Conservation (phyloP, 2,888 invertebrate genomes). For the Diarsia dahlii region DNA sequence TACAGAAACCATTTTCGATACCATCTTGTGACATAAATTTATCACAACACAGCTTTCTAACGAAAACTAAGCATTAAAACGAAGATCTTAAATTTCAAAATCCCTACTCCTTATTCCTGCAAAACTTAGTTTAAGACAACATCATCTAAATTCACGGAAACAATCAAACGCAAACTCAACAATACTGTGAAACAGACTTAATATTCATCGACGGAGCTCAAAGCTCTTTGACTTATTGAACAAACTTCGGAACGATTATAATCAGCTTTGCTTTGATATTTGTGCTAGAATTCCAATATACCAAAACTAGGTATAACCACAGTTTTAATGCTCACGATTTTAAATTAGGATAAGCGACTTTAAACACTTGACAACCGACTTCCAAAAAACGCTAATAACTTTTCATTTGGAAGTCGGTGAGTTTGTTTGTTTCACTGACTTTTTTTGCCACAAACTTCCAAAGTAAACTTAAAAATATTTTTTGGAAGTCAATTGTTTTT, state of each 20-base stretch:
- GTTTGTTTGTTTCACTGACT: too few relatives aligned
- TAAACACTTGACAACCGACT: too few relatives aligned
- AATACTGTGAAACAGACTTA: not conserved
- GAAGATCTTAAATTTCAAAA: not conserved
- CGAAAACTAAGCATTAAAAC: not conserved
- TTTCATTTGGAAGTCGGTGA: too few relatives aligned
- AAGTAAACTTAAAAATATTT: too few relatives aligned
- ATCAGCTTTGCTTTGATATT: conserved; percentile 17
- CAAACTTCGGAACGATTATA: conserved; percentile 2
- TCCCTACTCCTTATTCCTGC: not conserved
- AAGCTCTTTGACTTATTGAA: conserved; percentile 13
- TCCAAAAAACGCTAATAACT: too few relatives aligned
- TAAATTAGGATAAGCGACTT: too few relatives aligned
- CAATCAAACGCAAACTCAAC: not conserved
- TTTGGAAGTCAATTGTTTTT: too few relatives aligned
- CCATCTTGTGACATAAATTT: not conserved
- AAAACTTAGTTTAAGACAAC: not conserved
- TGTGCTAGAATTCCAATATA: conserved; percentile 5
- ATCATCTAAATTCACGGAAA: not conserved
- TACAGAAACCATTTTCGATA: not conserved
- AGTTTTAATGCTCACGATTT: too few relatives aligned
- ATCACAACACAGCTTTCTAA: not conserved
- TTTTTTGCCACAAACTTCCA: too few relatives aligned
- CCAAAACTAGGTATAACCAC: conserved; percentile 1
- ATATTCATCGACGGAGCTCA: conserved; percentile 28